These are phyloP conservation scores for Zaprionus nigranus DNA, from an alignment of 1,140 invertebrate species.

Conservation along the genomic window DNA sequence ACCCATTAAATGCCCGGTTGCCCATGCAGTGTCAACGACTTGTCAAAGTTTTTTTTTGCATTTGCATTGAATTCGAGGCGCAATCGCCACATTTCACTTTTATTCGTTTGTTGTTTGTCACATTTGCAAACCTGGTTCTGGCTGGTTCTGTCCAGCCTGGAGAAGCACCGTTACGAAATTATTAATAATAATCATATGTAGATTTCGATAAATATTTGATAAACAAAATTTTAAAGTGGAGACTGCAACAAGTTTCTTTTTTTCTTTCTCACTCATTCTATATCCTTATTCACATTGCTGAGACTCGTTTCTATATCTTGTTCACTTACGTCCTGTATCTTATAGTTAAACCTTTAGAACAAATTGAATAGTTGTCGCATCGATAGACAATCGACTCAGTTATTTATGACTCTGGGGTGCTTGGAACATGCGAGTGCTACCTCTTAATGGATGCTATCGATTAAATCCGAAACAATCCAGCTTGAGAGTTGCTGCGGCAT, in stretches of 20 bases:
- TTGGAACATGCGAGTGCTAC: slow-evolving; percentile 46
- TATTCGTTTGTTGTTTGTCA: slow-evolving; percentile 41
- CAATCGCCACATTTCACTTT: slow-evolving; percentile 20
- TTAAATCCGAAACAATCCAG: slow-evolving; percentile 27
- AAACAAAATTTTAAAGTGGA: neutral
- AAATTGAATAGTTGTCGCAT: slow-evolving; percentile 9
- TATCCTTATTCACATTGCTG: neutral
- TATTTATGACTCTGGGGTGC: slow-evolving; percentile 28
- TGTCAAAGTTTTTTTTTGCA: slow-evolving; percentile 27
- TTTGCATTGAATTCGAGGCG: slow-evolving; percentile 9
- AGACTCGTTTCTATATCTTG: neutral
- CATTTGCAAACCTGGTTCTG: slow-evolving; percentile 63
- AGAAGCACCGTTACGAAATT: slow-evolving; percentile 60
- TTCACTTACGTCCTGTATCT: neutral
- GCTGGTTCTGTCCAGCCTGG: slow-evolving; percentile 25
- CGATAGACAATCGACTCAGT: neutral
- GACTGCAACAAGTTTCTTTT: neutral
- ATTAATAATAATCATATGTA: slow-evolving; percentile 52
- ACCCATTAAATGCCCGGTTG: slow-evolving; percentile 27
- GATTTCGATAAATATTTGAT: slow-evolving; percentile 17
- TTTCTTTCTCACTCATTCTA: neutral
- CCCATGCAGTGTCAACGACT: slow-evolving; percentile 63
- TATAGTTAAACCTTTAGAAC: neutral
- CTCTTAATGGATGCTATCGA: slow-evolving; percentile 51
- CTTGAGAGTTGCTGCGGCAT: slow-evolving; percentile 14